phyloP scores from a whole-genome alignment of 2,797 vertebrate species.

The Cossypha caffra region DNA sequence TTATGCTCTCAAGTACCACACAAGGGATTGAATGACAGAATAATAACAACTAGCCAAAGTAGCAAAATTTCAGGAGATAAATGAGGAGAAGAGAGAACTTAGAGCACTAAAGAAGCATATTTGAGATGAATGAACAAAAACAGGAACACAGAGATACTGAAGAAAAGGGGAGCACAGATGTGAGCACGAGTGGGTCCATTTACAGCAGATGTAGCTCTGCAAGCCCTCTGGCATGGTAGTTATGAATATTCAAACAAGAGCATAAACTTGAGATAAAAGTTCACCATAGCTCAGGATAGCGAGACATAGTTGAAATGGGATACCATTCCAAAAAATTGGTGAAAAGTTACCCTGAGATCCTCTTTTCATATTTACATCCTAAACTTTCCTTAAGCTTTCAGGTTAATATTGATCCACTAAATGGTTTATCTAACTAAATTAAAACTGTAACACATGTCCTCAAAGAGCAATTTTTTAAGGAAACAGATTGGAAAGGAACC shows the following conservation, averaged over 20 bases:
- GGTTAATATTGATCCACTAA: neutral
- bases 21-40: constrained; percentile 59
- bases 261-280: neutral
- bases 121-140: neutral
- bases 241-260: neutral
- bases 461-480: neutral
- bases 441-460: neutral
- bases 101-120: neutral
- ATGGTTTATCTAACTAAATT: neutral
- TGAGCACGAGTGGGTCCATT: neutral
- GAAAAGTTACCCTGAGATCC: neutral
- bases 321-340: neutral
- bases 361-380: neutral
- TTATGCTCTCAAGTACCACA: constrained; percentile 58
- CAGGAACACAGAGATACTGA: neutral
- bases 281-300: neutral
- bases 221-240: neutral
- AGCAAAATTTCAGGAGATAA: constrained; percentile 27
- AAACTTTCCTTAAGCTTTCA: neutral
- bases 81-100: neutral
- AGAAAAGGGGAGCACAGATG: neutral
- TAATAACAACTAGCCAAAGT: constrained; percentile 12
- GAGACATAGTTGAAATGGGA: neutral
- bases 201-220: neutral
- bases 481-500: neutral